Percentiles rank a stretch among this genome's conserved stretches.
These are phyloP conservation scores for Hydriomena furcata DNA, from an alignment of 2,888 invertebrate genomes.

Conservation along the genomic window DNA sequence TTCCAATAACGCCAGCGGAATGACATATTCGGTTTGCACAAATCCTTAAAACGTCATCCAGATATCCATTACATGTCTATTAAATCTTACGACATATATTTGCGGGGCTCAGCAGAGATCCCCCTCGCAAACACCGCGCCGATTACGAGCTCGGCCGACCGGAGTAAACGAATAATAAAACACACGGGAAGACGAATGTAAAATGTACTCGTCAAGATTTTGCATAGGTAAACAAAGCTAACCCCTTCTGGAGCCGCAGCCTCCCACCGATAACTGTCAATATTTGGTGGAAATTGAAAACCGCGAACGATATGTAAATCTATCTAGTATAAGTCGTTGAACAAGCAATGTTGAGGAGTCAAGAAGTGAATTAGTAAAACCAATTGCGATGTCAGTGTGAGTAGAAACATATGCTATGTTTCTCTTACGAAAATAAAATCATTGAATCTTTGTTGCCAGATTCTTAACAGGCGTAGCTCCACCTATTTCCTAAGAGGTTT, in stretches of 20 bases:
- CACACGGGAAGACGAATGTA: slow-evolving; percentile 81
- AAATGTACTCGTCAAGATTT: slow-evolving; percentile 80
- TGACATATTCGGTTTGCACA: slow-evolving; percentile 83
- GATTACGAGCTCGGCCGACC: slow-evolving; percentile 79
- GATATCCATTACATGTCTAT: slow-evolving; percentile 84
- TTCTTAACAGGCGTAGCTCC: no score
- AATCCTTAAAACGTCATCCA: slow-evolving; percentile 84
- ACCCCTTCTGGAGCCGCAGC: slow-evolving; percentile 52
- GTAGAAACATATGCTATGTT: no score
- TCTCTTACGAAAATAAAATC: no score
- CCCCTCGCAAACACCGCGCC: slow-evolving; percentile 81
- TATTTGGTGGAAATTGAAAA: slow-evolving; percentile 40
- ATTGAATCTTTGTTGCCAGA: no score
- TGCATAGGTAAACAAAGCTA: slow-evolving; percentile 79
- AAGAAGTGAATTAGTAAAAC: no score
- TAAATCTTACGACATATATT: slow-evolving; percentile 84
- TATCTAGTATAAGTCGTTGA: neutral
- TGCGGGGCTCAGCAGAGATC: slow-evolving; percentile 80
- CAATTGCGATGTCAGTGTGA: no score
- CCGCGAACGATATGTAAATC: slow-evolving; percentile 9
- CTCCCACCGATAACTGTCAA: slow-evolving; percentile 38
- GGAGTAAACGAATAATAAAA: slow-evolving; percentile 82
- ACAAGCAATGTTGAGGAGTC: no score
- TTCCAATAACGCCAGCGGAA: slow-evolving; percentile 77
- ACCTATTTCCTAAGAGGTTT: no score